These are phyloP conservation scores for Carassius gibelio DNA, from an alignment of 2,113 vertebrate genomes.

Conservation along the genomic window DNA sequence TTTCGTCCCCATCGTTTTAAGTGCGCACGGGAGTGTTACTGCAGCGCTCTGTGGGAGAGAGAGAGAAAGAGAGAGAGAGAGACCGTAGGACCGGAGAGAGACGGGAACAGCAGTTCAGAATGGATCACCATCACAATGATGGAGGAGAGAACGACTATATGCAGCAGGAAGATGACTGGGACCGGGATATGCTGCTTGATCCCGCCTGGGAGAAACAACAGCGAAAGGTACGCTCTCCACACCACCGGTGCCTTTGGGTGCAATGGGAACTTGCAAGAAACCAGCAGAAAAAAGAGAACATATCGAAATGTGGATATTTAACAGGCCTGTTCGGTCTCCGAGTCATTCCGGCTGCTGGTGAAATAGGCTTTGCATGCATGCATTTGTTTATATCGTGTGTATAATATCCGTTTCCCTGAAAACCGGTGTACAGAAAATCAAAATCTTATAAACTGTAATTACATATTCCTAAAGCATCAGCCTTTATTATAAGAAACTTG, in stretches of 20 bases:
- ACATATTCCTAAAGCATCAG: neutral
- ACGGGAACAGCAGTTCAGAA: slow-evolving; percentile 67
- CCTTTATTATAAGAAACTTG: neutral
- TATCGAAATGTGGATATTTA: neutral
- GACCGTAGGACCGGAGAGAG: slow-evolving; percentile 32
- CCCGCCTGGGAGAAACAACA: slow-evolving; percentile 98
- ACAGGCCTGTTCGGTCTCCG: neutral
- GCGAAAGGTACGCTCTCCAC: slow-evolving; percentile 81
- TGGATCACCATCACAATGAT: slow-evolving; percentile 81
- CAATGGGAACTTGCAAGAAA: slow-evolving; percentile 51
- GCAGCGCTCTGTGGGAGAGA: slow-evolving; percentile 39
- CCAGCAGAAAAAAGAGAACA: neutral
- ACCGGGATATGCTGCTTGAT: slow-evolving; percentile 91
- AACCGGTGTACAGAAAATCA: neutral
- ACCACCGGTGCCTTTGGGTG: slow-evolving; percentile 8
- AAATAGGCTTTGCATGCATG: slow-evolving; percentile 4
- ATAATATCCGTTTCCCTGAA: neutral
- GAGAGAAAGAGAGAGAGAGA: neutral
- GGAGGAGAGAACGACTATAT: slow-evolving; percentile 83
- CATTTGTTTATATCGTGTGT: neutral
- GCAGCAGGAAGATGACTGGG: slow-evolving; percentile 94
- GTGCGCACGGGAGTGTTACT: slow-evolving; percentile 55
- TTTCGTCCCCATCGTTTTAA: slow-evolving; percentile 68
- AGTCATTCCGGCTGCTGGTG: neutral
- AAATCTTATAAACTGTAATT: neutral